Evolutionary conservation across 2,113 vertebrate species (phyloP).

Genomic region (Seriola rivoliana): DNA sequence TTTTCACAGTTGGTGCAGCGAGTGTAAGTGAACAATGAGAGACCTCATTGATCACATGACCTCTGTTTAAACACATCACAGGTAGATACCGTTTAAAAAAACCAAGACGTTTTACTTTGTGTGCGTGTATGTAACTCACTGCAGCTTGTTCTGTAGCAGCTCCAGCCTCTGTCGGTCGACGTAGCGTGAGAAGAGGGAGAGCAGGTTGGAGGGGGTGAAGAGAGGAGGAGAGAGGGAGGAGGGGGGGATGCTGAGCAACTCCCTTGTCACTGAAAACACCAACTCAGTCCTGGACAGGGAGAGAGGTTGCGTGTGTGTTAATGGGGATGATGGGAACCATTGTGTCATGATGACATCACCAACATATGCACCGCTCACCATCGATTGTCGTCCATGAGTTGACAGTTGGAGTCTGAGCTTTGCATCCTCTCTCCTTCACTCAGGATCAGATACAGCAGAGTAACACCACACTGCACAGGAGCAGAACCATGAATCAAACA

Average conservation of each 20-base stretch:
- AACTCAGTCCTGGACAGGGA: constrained; percentile 89
- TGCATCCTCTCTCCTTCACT: constrained; percentile 94
- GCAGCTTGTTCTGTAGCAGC: constrained; percentile 93
- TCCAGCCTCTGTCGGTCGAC: constrained; percentile 94
- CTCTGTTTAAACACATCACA: no score
- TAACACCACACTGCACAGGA: constrained; percentile 91
- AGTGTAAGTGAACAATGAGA: no score
- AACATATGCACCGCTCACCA: constrained; percentile 81
- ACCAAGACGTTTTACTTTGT: background rate
- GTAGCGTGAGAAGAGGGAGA: constrained; percentile 94
- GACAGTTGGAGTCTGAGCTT: constrained; percentile 86
- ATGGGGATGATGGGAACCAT: background rate
- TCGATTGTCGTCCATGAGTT: constrained; percentile 91
- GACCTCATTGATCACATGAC: no score
- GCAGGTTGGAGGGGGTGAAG: constrained; percentile 90
- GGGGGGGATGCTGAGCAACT: constrained; percentile 89
- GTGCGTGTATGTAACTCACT: constrained; percentile 85
- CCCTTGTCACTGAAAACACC: constrained; percentile 92
- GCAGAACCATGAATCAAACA: no score
- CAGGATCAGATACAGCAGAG: constrained; percentile 92
- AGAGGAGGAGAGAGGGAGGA: constrained; percentile 88
- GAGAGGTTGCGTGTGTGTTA: background rate
- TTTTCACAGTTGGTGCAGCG: no score
- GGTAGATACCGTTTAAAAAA: no score
- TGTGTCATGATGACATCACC: background rate